A percentile compares a stretch with the other conserved stretches of the same genome.
phyloP scores from a whole-genome alignment of 2,113 vertebrate species.

The Rhea pennata region DNA sequence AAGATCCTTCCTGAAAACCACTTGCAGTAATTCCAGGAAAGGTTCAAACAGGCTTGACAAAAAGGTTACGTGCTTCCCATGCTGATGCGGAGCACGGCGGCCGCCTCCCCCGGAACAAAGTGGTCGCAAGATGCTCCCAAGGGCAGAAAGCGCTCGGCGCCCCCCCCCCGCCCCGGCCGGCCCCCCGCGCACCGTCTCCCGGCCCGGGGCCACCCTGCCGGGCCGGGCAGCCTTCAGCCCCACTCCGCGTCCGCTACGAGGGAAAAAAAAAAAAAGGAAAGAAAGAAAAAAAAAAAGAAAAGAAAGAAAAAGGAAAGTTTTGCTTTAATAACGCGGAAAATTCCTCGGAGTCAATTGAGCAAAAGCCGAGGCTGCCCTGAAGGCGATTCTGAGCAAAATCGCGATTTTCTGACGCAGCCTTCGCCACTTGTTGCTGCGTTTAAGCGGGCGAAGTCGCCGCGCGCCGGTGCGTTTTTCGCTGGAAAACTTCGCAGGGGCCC shows the following conservation, averaged over 20 bases:
- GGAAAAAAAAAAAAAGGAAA: background rate
- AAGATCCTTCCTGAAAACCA: background rate
- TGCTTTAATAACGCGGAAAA: conserved; percentile 69
- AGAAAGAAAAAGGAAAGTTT: background rate
- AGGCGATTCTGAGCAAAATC: conserved; percentile 63
- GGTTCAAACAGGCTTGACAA: too few species aligned
- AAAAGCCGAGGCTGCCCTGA: conserved; percentile 66
- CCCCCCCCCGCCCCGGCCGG: too few species aligned
- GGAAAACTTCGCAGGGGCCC: background rate
- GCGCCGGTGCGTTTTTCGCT: background rate
- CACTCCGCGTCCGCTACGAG: background rate
- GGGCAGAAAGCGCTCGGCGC: too few species aligned
- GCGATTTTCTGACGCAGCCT: conserved; percentile 56
- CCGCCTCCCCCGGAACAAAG: too few species aligned
- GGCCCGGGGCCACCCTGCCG: background rate
- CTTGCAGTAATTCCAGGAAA: background rate
- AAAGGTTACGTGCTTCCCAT: too few species aligned
- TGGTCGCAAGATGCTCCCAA: too few species aligned
- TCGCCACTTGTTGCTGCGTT: conserved; percentile 26
- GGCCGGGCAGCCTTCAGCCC: background rate
- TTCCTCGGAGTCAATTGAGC: conserved; percentile 70
- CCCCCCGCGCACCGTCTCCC: too few species aligned
- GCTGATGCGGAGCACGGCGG: too few species aligned
- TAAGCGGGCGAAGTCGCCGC: conserved; percentile 9
- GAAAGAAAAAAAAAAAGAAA: too few species aligned